Conservation (phyloP, 1,140 invertebrate species). For the Orchestia grillus region DNA sequence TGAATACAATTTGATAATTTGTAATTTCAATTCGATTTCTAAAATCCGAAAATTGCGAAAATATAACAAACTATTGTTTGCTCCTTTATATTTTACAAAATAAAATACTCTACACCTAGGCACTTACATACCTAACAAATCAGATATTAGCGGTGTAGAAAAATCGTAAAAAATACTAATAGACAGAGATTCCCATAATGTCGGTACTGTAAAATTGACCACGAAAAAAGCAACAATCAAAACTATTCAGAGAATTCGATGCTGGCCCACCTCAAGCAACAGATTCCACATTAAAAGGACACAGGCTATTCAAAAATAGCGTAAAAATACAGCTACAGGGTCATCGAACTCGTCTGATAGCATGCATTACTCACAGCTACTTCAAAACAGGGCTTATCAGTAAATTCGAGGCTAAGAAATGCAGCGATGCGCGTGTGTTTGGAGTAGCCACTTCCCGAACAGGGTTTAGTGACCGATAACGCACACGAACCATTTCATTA, state of each 20-base stretch:
- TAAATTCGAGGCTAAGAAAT: not conserved
- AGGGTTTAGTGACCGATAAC: slow-evolving; percentile 23
- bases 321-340: not conserved
- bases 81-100: not conserved
- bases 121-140: not conserved
- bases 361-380: not conserved
- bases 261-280: not conserved
- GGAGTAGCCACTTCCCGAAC: not conserved
- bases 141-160: not conserved
- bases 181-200: not conserved
- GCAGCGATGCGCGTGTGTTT: not conserved
- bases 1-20: too few relatives aligned
- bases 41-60: too few relatives aligned
- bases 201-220: not conserved
- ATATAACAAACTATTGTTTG: too few relatives aligned
- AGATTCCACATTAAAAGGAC: not conserved
- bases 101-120: not conserved
- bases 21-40: too few relatives aligned
- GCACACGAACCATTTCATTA: not conserved
- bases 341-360: not conserved
- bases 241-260: not conserved
- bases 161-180: not conserved
- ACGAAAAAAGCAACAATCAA: not conserved
- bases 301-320: not conserved
- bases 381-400: not conserved